phyloP scores from a whole-genome alignment of 2,797 vertebrate species.

The Meriones psammophilus region DNA sequence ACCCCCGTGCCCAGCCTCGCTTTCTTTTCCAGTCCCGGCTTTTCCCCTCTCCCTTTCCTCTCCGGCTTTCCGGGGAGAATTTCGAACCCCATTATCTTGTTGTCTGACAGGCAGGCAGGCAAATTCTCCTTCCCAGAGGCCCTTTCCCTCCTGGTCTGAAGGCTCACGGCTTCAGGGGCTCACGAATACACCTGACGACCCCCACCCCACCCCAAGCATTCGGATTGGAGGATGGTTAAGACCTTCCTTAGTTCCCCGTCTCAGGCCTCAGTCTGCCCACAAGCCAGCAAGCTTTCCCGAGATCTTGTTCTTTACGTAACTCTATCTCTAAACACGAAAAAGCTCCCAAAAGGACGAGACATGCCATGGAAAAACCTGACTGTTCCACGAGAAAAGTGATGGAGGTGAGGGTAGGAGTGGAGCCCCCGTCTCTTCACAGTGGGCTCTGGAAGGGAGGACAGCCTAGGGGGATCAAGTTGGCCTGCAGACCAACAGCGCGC shows the following conservation, averaged over 20 bases:
- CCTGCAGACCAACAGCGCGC: not conserved
- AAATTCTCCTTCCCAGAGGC: not conserved
- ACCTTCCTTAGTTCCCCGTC: not conserved
- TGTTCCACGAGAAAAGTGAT: slow-evolving; percentile 5
- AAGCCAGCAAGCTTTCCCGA: not conserved
- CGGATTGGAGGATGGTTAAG: not conserved
- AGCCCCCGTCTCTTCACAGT: not conserved
- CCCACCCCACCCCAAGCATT: not conserved
- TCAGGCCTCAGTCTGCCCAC: not conserved
- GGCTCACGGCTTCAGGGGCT: not conserved
- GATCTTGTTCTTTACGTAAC: not conserved
- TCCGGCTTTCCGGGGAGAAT: slow-evolving; percentile 45
- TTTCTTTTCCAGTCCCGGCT: not conserved
- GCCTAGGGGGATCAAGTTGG: not conserved
- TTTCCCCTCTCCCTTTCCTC: not conserved
- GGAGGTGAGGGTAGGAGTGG: not conserved
- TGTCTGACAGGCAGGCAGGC: not conserved
- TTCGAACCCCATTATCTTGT: not conserved
- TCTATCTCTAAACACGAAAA: not conserved
- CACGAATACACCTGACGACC: not conserved
- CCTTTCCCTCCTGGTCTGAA: not conserved
- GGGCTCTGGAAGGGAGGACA: not conserved
- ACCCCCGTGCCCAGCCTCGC: no score
- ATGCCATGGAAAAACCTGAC: not conserved
- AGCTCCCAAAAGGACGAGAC: not conserved